Evolutionary conservation across 1,140 invertebrate species (phyloP).

Genomic region (Artemia franciscana): DNA sequence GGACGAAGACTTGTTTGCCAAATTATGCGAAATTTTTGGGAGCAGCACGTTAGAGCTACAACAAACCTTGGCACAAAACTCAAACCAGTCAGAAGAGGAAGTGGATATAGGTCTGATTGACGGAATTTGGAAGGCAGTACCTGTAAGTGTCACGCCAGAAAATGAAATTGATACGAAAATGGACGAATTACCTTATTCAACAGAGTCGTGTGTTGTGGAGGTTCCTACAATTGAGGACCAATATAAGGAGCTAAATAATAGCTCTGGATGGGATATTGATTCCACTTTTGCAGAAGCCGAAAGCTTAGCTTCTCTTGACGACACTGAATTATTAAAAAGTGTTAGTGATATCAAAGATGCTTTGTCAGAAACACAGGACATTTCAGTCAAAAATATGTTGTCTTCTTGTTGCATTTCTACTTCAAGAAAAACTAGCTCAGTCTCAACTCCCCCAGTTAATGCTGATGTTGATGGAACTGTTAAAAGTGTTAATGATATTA

Average conservation of each 20-base stretch:
- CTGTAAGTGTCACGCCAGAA: conserved; percentile 6
- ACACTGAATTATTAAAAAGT: no score
- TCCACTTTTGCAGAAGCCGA: conserved; percentile 9
- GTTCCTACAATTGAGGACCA: not conserved
- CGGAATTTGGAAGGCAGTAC: conserved; percentile 9
- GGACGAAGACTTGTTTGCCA: not conserved
- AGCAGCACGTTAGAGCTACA: not conserved
- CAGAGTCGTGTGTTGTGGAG: conserved; percentile 4
- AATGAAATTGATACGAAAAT: not conserved
- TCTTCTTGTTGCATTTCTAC: no score
- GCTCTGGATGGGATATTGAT: conserved; percentile 6
- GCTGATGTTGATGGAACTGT: no score
- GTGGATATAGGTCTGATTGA: not conserved
- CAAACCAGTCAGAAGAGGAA: not conserved
- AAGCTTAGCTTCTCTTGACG: not conserved
- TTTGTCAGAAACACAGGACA: no score
- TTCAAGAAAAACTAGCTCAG: no score
- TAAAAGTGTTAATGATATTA: no score
- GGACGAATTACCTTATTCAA: conserved; percentile 4
- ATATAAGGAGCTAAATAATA: not conserved
- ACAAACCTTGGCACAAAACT: not conserved
- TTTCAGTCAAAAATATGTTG: no score
- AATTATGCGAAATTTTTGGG: not conserved
- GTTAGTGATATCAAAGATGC: no score
- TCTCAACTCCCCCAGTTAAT: no score